Conservation (phyloP, 2,888 invertebrate genomes). For the Tupiocoris notatus region DNA sequence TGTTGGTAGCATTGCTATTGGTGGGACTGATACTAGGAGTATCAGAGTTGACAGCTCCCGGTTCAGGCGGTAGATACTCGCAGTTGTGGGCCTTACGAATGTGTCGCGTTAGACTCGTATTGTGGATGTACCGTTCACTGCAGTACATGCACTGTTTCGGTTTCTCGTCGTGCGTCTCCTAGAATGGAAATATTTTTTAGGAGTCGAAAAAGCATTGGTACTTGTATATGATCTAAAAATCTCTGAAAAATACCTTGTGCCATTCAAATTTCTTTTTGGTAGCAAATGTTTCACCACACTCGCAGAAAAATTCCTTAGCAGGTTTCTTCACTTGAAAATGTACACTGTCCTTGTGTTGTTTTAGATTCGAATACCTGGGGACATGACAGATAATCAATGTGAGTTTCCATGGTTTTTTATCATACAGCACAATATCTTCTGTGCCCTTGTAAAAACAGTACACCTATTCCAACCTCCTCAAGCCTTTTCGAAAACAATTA, state of each 20-base stretch:
- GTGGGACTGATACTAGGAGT: background rate
- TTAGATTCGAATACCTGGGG: constrained; percentile 72
- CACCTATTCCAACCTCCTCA: no score
- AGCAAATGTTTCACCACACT: constrained; percentile 78
- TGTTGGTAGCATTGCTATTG: background rate
- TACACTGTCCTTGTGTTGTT: constrained; percentile 77
- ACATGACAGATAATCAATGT: no score
- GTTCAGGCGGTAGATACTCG: constrained; percentile 48
- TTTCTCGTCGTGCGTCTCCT: constrained; percentile 75
- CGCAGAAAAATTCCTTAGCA: constrained; percentile 70
- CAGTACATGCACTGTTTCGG: constrained; percentile 83
- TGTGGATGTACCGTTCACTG: constrained; percentile 82
- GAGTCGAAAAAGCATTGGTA: background rate
- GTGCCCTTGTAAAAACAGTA: no score
- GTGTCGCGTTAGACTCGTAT: constrained; percentile 78
- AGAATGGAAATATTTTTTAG: no score
- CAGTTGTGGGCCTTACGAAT: constrained; percentile 53
- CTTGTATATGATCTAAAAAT: background rate
- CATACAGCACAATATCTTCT: no score
- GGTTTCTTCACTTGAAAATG: constrained; percentile 72
- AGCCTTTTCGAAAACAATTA: no score
- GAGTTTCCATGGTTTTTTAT: no score
- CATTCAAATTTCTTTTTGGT: constrained; percentile 79
- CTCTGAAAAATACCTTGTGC: constrained; percentile 60
- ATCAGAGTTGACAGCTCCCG: background rate